Percentiles rank a stretch among this genome's conserved stretches.
Conservation (phyloP, 2,888 invertebrate species). For the Tachystola acroxantha region DNA sequence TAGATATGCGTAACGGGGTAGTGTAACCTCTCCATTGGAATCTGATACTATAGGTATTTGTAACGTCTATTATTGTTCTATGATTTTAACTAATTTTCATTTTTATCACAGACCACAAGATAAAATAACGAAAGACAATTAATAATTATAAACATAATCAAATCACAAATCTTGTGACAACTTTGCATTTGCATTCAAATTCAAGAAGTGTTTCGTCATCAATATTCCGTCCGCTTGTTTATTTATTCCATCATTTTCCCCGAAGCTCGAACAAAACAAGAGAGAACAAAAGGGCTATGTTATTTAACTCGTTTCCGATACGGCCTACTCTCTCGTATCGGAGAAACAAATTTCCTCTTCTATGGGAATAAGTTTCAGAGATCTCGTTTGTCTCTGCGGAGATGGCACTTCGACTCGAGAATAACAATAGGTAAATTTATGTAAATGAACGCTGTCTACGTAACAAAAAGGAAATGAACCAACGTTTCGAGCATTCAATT, state of each 20-base stretch:
- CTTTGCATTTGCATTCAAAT: no score
- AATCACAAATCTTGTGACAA: no score
- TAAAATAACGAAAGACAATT: no score
- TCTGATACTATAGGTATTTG: no score
- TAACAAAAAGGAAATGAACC: slow-evolving; percentile 72
- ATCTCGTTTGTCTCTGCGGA: slow-evolving; percentile 46
- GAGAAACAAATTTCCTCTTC: slow-evolving; percentile 66
- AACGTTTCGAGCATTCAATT: slow-evolving; percentile 50
- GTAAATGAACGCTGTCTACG: slow-evolving; percentile 67
- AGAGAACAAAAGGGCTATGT: slow-evolving; percentile 64
- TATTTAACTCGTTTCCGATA: slow-evolving; percentile 77
- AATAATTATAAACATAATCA: no score
- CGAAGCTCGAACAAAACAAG: slow-evolving; percentile 42
- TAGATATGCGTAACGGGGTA: no score
- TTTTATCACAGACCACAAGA: no score
- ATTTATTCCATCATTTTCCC: slow-evolving; percentile 52
- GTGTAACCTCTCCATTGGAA: no score
- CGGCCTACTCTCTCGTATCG: slow-evolving; percentile 62
- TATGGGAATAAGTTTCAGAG: slow-evolving; percentile 34
- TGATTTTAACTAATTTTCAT: no score
- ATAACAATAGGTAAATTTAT: slow-evolving; percentile 76
- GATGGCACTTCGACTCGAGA: slow-evolving; percentile 48
- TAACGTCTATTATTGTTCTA: no score
- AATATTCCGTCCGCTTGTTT: slow-evolving; percentile 64
- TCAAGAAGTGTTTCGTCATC: slow-evolving; percentile 34